Conservation (phyloP, 2,888 invertebrate genomes). For the Mongoloraphidia duomilia region DNA sequence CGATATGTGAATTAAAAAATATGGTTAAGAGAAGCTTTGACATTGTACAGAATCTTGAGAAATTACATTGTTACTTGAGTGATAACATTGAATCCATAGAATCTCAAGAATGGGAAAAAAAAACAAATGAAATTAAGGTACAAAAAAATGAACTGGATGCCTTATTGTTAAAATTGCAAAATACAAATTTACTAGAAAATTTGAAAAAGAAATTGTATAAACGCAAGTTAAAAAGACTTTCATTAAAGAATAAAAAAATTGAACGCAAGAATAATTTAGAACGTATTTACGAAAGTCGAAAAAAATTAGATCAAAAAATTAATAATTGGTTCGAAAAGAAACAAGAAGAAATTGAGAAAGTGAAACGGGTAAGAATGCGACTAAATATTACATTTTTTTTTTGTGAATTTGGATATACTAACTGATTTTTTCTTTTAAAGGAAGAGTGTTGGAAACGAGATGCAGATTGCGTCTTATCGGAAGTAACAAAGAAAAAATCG, state of each 20-base stretch:
- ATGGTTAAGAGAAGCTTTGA: constrained; percentile 22
- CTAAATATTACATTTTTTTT: neutral
- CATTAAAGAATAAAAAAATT: constrained; percentile 33
- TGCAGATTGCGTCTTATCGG: constrained; percentile 54
- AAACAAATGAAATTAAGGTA: constrained; percentile 33
- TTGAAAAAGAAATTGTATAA: constrained; percentile 32
- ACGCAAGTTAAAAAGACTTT: constrained; percentile 31
- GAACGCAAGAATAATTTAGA: constrained; percentile 29
- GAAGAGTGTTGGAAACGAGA: constrained; percentile 50
- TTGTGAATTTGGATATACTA: neutral
- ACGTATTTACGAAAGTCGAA: constrained; percentile 29
- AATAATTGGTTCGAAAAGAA: constrained; percentile 52
- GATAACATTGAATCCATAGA: constrained; percentile 31
- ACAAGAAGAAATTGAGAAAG: constrained; percentile 43
- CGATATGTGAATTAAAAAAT: constrained; percentile 20
- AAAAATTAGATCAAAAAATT: constrained; percentile 42
- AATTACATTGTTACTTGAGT: constrained; percentile 30
- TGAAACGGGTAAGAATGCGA: constrained; percentile 35
- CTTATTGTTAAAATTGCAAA: constrained; percentile 28
- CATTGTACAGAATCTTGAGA: constrained; percentile 26
- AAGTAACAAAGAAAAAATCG: constrained; percentile 52
- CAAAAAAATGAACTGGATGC: constrained; percentile 34
- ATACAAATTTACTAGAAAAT: constrained; percentile 28
- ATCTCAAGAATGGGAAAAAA: constrained; percentile 39
- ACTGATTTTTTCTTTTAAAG: constrained; percentile 23